Base-by-base conservation (phyloP, 2,113 vertebrate species). In the Oxyruncus cristatus region DNA sequence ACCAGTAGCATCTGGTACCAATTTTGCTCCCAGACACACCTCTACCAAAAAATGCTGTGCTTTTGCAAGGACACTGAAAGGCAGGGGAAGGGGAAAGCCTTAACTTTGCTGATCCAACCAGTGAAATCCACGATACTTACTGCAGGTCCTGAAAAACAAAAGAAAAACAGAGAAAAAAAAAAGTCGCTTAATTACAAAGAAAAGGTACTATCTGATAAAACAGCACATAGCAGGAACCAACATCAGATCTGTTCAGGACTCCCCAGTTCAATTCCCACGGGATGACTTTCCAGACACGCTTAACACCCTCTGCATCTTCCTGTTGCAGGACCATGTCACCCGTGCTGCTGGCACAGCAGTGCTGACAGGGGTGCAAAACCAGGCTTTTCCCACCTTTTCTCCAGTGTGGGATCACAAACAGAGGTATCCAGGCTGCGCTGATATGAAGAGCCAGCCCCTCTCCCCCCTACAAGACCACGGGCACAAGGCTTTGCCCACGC, bases 141-240 rank as follows among this genome's bases (percentile, higher is more conserved):
- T 72, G 99, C 98, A 97, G 98, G 97, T 96, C 99, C 99, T 99
- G 98, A 59, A 99, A 99, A 93, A 99, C 94, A 99, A 95, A 98
- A 97, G 89, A 97, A 94, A 97, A 95, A 97, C 58, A 55, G 32
- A 58, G 33, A 93, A 72, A 55, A 85, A 20, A n/a, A 81, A 42
- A 19, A 67, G 61, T 58, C 18, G n/a, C 26, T 98, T 49, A 89
- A 56, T 63, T 17, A 23, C 5, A 27, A 41, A 49, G 66, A 33
- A 66, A 81, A 81, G 37, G 9, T 2, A 42, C 11, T 42, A 65
- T n/a, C 15, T 39, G 35, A 61, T 46, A 88, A 76, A 91, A 37
- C 41, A 95, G 23, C 50, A 79, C 18, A 56, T 18, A 65, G 30
- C 47, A 89, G 46, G 53, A 71, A 96, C 17, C 14, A 27, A 62